phyloP scores from a whole-genome alignment of 2,888 invertebrate genomes.

The Hypselothyrea guttata region DNA sequence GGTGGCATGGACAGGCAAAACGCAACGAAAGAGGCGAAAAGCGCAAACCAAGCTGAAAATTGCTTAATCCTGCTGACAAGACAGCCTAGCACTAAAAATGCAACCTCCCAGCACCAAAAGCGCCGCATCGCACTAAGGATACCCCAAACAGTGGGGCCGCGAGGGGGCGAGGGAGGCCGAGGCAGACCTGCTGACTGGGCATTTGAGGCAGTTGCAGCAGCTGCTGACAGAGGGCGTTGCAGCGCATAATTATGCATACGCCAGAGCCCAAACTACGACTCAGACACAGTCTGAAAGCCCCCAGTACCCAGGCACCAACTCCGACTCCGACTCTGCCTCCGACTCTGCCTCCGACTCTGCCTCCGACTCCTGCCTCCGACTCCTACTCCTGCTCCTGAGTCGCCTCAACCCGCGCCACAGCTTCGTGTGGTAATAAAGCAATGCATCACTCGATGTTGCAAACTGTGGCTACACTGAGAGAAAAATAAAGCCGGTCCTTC shows the following conservation, averaged over 20 bases:
- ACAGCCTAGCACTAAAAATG: slow-evolving; percentile 55
- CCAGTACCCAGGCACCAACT: slow-evolving; percentile 1
- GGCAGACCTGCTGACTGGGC: slow-evolving; percentile 52
- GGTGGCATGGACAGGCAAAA: slow-evolving; percentile 54
- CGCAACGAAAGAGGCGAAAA: slow-evolving; percentile 38
- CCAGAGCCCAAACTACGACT: slow-evolving; percentile 19
- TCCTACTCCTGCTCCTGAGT: no score
- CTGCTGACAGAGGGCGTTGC: slow-evolving; percentile 80
- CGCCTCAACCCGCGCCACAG: slow-evolving; percentile 30
- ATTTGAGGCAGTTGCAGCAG: slow-evolving; percentile 17
- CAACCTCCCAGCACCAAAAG: slow-evolving; percentile 31
- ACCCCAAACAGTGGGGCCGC: slow-evolving; percentile 11
- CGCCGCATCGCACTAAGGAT: slow-evolving; percentile 49
- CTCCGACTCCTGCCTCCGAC: no score
- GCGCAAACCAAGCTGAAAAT: slow-evolving; percentile 72
- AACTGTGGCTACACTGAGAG: no score
- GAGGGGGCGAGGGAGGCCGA: not conserved
- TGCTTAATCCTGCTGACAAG: slow-evolving; percentile 78
- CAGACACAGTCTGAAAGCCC: slow-evolving; percentile 1
- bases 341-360: no score
- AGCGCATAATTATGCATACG: slow-evolving; percentile 77
- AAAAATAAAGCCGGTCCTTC: no score
- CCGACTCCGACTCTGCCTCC: slow-evolving; percentile 1
- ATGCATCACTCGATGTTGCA: slow-evolving; percentile 65
- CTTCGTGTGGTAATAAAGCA: slow-evolving; percentile 75